phyloP scores from a whole-genome alignment of 1,140 invertebrate genomes.

The Ceratosolen fusciceps region DNA sequence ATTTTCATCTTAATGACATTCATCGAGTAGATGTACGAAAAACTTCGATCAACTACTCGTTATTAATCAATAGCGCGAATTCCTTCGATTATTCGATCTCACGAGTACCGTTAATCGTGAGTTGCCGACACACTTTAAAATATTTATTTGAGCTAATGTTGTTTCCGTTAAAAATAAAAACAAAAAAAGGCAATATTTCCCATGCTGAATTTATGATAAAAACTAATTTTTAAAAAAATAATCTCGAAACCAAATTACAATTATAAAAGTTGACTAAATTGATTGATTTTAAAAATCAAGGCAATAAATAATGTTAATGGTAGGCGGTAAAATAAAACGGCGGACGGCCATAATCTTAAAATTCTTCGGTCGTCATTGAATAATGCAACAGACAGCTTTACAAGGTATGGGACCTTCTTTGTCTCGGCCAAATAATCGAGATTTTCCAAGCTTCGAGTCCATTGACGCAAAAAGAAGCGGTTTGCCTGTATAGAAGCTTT shows the following conservation, averaged over 20 bases:
- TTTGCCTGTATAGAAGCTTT: slow-evolving; percentile 64
- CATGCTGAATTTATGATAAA: not conserved
- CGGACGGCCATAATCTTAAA: slow-evolving; percentile 25
- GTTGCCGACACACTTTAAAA: slow-evolving; percentile 7
- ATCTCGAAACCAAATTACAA: not conserved
- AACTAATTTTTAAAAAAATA: not conserved
- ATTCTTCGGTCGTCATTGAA: slow-evolving; percentile 59
- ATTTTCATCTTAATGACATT: slow-evolving; percentile 17
- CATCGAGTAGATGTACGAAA: slow-evolving; percentile 11
- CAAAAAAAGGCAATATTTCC: not conserved
- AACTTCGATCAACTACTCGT: not conserved
- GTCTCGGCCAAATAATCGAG: slow-evolving; percentile 49
- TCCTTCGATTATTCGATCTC: not conserved
- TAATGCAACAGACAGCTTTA: slow-evolving; percentile 65
- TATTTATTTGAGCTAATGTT: not conserved
- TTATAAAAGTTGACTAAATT: not conserved
- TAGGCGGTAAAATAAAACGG: slow-evolving; percentile 33
- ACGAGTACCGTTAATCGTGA: slow-evolving; percentile 31
- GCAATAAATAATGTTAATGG: slow-evolving; percentile 16
- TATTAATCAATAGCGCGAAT: slow-evolving; percentile 21
- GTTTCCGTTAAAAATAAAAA: not conserved
- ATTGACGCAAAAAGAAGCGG: slow-evolving; percentile 52
- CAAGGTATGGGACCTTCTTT: slow-evolving; percentile 62
- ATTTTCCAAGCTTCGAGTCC: slow-evolving; percentile 52
- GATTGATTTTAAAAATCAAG: slow-evolving; percentile 13